These are phyloP conservation scores for Spilarctia lutea DNA, from an alignment of 2,888 invertebrate species.

Conservation along the genomic window DNA sequence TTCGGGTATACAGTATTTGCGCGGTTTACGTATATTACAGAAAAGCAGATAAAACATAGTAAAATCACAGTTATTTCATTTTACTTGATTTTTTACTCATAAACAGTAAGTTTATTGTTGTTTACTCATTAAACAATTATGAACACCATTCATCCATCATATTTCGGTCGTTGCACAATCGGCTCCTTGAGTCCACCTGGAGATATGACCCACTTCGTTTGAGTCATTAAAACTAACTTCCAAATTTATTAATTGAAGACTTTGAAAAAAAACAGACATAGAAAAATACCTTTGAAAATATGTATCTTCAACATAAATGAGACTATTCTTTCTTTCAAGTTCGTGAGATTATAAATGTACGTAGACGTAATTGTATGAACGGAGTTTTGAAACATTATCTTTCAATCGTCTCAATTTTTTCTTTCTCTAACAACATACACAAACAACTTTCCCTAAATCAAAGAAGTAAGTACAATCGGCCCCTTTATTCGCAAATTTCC, in stretches of 20 bases:
- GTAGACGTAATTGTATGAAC: background rate
- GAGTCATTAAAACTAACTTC: too few relatives aligned
- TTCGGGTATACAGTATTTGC: too few relatives aligned
- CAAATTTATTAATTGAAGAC: background rate
- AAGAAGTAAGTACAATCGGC: slow-evolving; percentile 7
- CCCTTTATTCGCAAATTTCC: slow-evolving; percentile 28
- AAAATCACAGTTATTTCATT: too few relatives aligned
- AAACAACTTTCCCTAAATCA: slow-evolving; percentile 18
- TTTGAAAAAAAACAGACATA: background rate
- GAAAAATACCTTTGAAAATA: background rate
- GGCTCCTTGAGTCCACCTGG: too few relatives aligned
- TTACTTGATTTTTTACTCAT: too few relatives aligned
- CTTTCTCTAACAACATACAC: slow-evolving; percentile 2
- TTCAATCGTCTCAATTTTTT: background rate
- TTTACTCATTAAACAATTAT: too few relatives aligned
- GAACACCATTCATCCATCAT: too few relatives aligned
- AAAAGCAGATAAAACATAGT: too few relatives aligned
- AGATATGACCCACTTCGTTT: too few relatives aligned
- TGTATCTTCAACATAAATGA: background rate
- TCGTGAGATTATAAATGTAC: background rate
- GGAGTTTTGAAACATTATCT: background rate
- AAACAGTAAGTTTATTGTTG: too few relatives aligned
- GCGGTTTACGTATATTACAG: too few relatives aligned
- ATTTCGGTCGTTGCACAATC: too few relatives aligned
- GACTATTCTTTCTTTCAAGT: background rate